Base-by-base conservation (phyloP, 2,888 invertebrate species). In the Platynereis dumerilii region DNA sequence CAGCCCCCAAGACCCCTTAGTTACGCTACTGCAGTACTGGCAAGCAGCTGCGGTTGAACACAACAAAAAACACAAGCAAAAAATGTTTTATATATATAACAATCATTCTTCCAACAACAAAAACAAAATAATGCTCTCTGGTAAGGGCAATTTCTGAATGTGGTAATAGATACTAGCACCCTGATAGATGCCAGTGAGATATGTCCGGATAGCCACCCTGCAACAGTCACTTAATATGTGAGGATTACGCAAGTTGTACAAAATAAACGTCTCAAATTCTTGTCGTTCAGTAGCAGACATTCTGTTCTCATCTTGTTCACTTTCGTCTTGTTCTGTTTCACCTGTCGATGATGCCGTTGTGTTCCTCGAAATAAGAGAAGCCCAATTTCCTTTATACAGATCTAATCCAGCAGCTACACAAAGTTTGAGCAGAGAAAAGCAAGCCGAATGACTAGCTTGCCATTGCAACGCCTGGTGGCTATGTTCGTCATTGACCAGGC, bases 111-210 rank as follows among this genome's bases (percentile, higher is more conserved):
- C 61, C 42, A 61, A 26, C n/a, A 54, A 29, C 3, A 61, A 34
- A 28, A 52, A 61, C 26, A 55, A 26, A 15, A 61, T 54, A 2
- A 61, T 39, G 26, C 39, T 20, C 27, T 10, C 24, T 15, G 61
- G 61, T 20, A 61, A 42, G 17, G 61, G 61, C 44, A 61, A 26
- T 39, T 42, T 48, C n/a, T 61, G 54, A 17, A 61, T 54, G 26
- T 53, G 39, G 42, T 54, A 61, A 26, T 54, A 61, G 27, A 61
- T 61, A 27, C 61, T 61, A 17, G 54, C 61, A 34, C 61, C 55
- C 10, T 61, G 53, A 27, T 54, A 53, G 42, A 55, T 34, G 15
- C 10, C 22, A n/a, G 52, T 54, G 5, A 61, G 26, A 26, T 52
- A 22, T 10, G 24, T 39, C 17, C 61, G 54, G 3, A 61, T 17